Percentiles rank a stretch among this genome's conserved stretches.
phyloP scores from a whole-genome alignment of 2,113 vertebrate genomes.

The Paramisgurnus dabryanus region DNA sequence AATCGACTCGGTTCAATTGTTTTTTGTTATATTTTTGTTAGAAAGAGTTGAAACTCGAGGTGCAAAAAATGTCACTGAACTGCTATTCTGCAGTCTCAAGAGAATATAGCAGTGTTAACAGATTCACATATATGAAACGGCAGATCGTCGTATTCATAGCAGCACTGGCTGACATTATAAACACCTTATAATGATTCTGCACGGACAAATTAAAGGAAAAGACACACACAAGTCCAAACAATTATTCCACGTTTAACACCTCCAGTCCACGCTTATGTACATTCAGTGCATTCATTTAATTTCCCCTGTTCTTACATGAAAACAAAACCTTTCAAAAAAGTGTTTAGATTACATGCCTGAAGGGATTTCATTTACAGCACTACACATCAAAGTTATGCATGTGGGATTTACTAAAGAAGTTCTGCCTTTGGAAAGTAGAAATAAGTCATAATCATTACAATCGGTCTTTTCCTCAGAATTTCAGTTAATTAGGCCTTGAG shows the following conservation, averaged over 20 bases:
- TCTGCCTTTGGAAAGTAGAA: slow-evolving; percentile 38
- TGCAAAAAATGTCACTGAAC: slow-evolving; percentile 13
- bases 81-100: slow-evolving; percentile 11
- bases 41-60: not conserved
- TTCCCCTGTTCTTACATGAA: slow-evolving; percentile 30
- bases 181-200: slow-evolving; percentile 41
- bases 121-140: not conserved
- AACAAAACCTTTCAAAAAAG: slow-evolving; percentile 42
- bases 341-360: slow-evolving; percentile 40
- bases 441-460: slow-evolving; percentile 37
- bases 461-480: slow-evolving; percentile 32
- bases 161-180: slow-evolving; percentile 1
- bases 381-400: slow-evolving; percentile 46
- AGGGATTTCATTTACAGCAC: slow-evolving; percentile 41
- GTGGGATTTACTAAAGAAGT: slow-evolving; percentile 32
- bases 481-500: slow-evolving; percentile 32
- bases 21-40: not conserved
- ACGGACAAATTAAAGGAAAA: slow-evolving; percentile 5
- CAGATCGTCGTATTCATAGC: not conserved
- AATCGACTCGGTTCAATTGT: not conserved
- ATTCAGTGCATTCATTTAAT: slow-evolving; percentile 38
- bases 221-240: slow-evolving; percentile 43
- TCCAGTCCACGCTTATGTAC: slow-evolving; percentile 19
- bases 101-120: slow-evolving; percentile 9
- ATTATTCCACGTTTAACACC: slow-evolving; percentile 39